These are phyloP conservation scores for Diorhabda elongata DNA, from an alignment of 1,140 invertebrate genomes.

Conservation along the genomic window DNA sequence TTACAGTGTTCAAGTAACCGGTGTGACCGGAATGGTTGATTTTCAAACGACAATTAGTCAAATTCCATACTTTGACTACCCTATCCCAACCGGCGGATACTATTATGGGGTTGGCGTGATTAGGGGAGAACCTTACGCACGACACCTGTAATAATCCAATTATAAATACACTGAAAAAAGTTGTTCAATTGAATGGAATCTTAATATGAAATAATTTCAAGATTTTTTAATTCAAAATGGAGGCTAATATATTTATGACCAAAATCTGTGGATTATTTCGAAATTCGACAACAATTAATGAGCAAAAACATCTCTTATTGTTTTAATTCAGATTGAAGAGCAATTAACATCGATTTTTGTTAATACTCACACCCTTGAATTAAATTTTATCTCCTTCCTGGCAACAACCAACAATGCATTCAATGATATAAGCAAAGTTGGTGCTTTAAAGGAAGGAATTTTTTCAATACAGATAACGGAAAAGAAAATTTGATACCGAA, in stretches of 20 bases:
- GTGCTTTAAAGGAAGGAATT: constrained; percentile 22
- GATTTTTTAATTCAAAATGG: no score
- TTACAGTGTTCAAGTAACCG: constrained; percentile 97
- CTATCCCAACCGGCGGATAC: constrained; percentile 99
- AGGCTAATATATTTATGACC: background rate
- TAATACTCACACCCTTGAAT: constrained; percentile 15
- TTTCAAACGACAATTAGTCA: constrained; percentile 98
- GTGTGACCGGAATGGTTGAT: constrained; percentile 97
- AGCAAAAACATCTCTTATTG: background rate
- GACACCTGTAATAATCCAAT: constrained; percentile 51
- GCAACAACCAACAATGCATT: constrained; percentile 16
- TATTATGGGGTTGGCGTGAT: constrained; percentile 97
- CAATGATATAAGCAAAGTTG: constrained; percentile 5
- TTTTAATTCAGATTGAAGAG: constrained; percentile 25
- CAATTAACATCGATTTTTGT: constrained; percentile 8
- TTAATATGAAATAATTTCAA: no score
- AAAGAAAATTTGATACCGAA: no score
- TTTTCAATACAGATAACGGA: no score
- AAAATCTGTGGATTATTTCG: no score
- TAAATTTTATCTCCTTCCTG: constrained; percentile 21
- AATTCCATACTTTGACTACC: constrained; percentile 98
- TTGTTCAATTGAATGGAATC: no score
- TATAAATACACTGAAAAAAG: background rate
- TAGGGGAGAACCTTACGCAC: constrained; percentile 97
- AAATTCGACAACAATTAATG: no score